Conservation (phyloP, 2,113 vertebrate species). For the Xyrauchen texanus region DNA sequence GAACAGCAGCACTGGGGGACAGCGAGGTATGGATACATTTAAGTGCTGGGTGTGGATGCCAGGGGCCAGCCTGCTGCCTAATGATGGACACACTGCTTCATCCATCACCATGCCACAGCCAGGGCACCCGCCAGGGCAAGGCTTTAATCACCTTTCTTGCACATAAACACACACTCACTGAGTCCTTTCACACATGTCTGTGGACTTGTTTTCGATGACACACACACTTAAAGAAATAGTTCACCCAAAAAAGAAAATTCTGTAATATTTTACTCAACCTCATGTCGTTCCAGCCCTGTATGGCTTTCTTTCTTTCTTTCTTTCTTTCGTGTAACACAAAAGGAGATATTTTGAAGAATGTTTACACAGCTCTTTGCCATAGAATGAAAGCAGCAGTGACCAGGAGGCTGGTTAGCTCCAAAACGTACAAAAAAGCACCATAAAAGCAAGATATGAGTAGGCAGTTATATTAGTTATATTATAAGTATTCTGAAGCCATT, state of each 20-base stretch:
- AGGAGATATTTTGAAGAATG: neutral
- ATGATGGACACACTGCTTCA: slow-evolving; percentile 73
- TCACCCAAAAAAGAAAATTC: too few species aligned
- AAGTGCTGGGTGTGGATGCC: slow-evolving; percentile 73
- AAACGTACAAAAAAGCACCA: too few species aligned
- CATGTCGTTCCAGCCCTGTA: too few species aligned
- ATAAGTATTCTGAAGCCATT: too few species aligned
- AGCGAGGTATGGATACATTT: slow-evolving; percentile 68
- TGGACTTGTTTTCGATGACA: neutral
- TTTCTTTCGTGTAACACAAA: neutral
- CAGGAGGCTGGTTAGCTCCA: too few species aligned
- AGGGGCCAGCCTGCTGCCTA: slow-evolving; percentile 77
- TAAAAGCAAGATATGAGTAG: too few species aligned
- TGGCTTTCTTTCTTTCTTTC: neutral
- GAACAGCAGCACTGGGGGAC: slow-evolving; percentile 69
- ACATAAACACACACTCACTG: slow-evolving; percentile 41
- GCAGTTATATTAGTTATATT: too few species aligned
- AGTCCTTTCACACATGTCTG: neutral
- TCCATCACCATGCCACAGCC: slow-evolving; percentile 73
- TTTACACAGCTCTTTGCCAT: too few species aligned
- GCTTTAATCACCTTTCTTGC: slow-evolving; percentile 65
- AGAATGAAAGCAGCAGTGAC: too few species aligned
- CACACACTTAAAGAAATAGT: slow-evolving; percentile 10
- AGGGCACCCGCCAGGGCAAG: slow-evolving; percentile 64
- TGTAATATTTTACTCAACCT: neutral